These are phyloP conservation scores for Coenobita brevimanus DNA, from an alignment of 1,140 invertebrate species.

Conservation along the genomic window DNA sequence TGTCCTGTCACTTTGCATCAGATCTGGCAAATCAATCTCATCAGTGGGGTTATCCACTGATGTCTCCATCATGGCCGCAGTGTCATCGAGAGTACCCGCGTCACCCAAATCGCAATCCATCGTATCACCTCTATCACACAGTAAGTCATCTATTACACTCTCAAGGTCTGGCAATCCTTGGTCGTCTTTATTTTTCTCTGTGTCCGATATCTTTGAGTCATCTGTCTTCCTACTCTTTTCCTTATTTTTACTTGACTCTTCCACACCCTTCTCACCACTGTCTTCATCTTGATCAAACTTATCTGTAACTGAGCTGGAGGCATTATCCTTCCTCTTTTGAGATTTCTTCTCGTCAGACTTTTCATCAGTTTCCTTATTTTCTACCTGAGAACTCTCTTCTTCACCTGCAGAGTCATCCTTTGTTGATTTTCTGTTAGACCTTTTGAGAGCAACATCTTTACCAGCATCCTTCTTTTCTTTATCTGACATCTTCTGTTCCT, in stretches of 20 bases:
- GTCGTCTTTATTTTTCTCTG: background rate
- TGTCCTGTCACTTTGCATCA: background rate
- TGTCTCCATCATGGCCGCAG: no score
- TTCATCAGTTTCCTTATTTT: background rate
- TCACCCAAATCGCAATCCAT: background rate
- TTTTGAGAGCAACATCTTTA: background rate
- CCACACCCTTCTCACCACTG: background rate
- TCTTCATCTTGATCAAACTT: background rate
- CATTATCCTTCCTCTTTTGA: background rate
- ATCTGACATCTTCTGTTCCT: background rate
- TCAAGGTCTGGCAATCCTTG: conserved; percentile 9
- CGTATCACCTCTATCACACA: conserved; percentile 13
- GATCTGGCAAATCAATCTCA: no score
- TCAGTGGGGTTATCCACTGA: no score
- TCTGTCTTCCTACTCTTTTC: background rate
- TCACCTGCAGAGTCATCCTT: background rate
- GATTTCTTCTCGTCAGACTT: background rate
- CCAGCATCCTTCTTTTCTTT: background rate
- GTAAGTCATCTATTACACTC: background rate
- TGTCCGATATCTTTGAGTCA: no score
- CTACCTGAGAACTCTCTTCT: background rate
- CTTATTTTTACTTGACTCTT: background rate
- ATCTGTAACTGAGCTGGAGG: background rate
- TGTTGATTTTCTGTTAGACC: background rate
- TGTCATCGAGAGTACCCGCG: no score